Conservation (phyloP, 2,888 invertebrate species). For the Drosophila emarginata region DNA sequence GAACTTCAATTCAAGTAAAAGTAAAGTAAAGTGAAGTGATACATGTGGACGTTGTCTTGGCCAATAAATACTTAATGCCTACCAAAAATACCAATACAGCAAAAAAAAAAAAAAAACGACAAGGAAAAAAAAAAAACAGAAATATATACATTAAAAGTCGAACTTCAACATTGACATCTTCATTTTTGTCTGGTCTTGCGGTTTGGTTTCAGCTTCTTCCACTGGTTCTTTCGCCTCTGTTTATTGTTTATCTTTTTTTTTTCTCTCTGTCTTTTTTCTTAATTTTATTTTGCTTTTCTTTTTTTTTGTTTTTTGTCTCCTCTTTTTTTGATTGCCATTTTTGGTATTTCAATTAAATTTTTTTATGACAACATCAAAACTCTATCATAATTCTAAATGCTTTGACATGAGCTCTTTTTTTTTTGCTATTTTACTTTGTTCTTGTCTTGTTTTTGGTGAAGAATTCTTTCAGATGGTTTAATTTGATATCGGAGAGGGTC, state of each 20-base stretch:
- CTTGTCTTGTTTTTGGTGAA: conserved; percentile 38
- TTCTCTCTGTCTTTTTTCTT: not conserved
- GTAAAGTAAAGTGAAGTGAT: conserved; percentile 56
- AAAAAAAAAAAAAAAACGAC: not conserved
- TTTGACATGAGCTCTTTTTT: conserved; percentile 63
- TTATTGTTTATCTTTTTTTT: not conserved
- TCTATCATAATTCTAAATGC: conserved; percentile 79
- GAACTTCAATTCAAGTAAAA: conserved; percentile 17
- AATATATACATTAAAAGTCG: conserved; percentile 71
- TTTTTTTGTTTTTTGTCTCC: no score
- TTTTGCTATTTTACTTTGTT: conserved; percentile 14
- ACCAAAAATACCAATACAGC: conserved; percentile 39
- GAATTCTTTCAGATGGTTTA: conserved; percentile 33
- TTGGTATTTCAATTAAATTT: conserved; percentile 82
- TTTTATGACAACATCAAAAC: conserved; percentile 81
- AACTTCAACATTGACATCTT: conserved; percentile 42
- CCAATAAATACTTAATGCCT: conserved; percentile 75
- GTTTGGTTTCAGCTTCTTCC: not conserved
- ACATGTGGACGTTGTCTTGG: conserved; percentile 66
- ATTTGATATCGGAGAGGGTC: conserved; percentile 43
- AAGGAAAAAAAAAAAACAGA: conserved; percentile 45
- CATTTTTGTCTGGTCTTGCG: conserved; percentile 2
- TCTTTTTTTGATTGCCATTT: conserved; percentile 74
- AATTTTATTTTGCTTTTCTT: conserved; percentile 14
- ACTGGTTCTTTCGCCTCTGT: conserved; percentile 8